phyloP scores from a whole-genome alignment of 1,140 invertebrate species.

The Drosophila yakuba region DNA sequence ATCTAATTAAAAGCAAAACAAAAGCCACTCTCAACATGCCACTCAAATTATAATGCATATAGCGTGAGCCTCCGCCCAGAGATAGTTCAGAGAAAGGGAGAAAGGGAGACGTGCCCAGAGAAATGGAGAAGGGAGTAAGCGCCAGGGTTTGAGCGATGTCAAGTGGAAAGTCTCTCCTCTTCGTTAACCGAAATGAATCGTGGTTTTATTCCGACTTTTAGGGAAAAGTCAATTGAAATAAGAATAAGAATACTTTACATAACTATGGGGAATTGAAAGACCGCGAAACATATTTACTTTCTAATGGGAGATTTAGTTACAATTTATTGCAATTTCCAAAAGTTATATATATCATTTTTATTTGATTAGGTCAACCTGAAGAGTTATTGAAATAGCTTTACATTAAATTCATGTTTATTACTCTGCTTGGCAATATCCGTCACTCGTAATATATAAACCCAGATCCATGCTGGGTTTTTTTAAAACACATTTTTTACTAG shows the following conservation, averaged over 20 bases:
- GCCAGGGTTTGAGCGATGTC: conserved; percentile 28
- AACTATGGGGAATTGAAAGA: too few species aligned
- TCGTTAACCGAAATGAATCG: conserved; percentile 38
- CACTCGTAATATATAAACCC: too few species aligned
- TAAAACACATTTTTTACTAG: neutral
- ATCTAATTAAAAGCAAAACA: conserved; percentile 82
- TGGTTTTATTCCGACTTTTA: neutral
- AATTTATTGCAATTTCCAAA: too few species aligned
- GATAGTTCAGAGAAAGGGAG: conserved; percentile 2
- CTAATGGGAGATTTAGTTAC: too few species aligned
- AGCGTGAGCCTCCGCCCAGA: conserved; percentile 29
- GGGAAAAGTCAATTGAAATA: neutral
- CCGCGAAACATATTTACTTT: neutral
- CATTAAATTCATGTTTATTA: neutral
- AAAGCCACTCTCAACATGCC: conserved; percentile 80
- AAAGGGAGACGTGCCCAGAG: neutral
- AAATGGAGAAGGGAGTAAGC: neutral
- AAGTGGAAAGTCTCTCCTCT: conserved; percentile 34
- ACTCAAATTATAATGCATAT: conserved; percentile 80
- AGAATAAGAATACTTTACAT: neutral
- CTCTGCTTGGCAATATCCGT: too few species aligned
- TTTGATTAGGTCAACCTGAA: too few species aligned
- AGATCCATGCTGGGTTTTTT: neutral
- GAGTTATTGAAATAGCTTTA: neutral
- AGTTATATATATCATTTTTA: too few species aligned